Base-by-base conservation (phyloP, 2,888 invertebrate species). In the Trachelus stipa region DNA sequence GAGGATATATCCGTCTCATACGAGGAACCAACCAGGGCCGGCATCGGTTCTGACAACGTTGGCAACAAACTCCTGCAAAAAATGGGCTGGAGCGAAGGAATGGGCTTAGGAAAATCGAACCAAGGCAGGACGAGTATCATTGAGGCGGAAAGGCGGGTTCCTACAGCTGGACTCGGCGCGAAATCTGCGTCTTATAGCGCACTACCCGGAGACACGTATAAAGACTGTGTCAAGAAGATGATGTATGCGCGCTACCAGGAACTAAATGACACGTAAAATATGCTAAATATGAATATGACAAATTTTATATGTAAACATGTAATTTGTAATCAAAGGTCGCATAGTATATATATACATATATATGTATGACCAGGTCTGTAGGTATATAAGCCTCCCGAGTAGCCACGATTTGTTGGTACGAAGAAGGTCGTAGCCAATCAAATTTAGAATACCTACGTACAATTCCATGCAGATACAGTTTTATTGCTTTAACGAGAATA, bases 11-110 rank as follows among this genome's bases (percentile, higher is more conserved):
- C 91, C 15, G 87, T 91, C 3, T 85, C 87, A 31, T 91, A 93
- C 4, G 92, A 94, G 0, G 91, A 93, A 76, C 94, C 94, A 1
- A 94, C 95, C 0, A 93, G 94, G 79, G 93, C 95, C 91, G 93
- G 96, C 80, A 94, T 98, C 87, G 93, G 97, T 85, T 95, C 96
- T 0, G 98, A 97, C 84, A 98, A 98, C 86, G 97, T 99, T 79
- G 99, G 99, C 11, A 99, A 97, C 89, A 96, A 97, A 89, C 93
- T 99, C 91, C 91, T 99, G 82, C 98, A 99, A 92, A 98, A 98
- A 92, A 99, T 99, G 99, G 99, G 99, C 6, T 99, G 99, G 99
- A 96, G 96, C 11, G 98, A 98, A 90, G 99, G 99, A 0, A 96
- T 97, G 92, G 99, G 99, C 0, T 92, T 99, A 34, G 99, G 99